A percentile compares a stretch with the other conserved stretches of the same genome.
These are phyloP conservation scores for Ophion costatus DNA, from an alignment of 2,888 invertebrate genomes.

Conservation along the genomic window DNA sequence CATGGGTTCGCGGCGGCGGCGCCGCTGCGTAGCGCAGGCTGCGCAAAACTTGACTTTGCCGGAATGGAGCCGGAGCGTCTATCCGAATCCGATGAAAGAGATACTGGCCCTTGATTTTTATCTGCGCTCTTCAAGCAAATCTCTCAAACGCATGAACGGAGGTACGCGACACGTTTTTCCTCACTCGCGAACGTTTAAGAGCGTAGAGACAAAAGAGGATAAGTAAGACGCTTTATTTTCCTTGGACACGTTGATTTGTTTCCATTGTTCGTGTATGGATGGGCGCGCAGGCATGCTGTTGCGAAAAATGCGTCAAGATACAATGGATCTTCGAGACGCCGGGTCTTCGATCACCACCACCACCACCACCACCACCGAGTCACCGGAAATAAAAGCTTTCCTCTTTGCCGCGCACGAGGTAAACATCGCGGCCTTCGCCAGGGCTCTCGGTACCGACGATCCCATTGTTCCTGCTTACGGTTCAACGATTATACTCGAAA, in stretches of 20 bases:
- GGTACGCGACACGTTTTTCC: conserved; percentile 73
- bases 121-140: conserved; percentile 79
- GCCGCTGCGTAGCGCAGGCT: conserved; percentile 62
- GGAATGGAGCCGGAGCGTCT: conserved; percentile 82
- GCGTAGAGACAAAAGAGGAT: too few relatives aligned
- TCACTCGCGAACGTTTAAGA: background rate
- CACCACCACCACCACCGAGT: conserved; percentile 42
- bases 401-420: conserved; percentile 77
- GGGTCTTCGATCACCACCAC: too few relatives aligned
- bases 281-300: conserved; percentile 72
- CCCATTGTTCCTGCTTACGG: conserved; percentile 77
- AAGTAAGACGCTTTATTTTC: too few relatives aligned
- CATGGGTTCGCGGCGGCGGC: too few relatives aligned
- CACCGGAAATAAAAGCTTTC: conserved; percentile 76
- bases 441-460: conserved; percentile 75
- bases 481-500: conserved; percentile 78
- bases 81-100: conserved; percentile 80
- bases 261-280: background rate
- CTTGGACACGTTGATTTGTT: background rate
- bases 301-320: conserved; percentile 76
- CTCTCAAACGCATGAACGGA: conserved; percentile 82
- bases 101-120: conserved; percentile 82
- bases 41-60: conserved; percentile 82
- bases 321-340: conserved; percentile 70
- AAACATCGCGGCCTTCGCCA: conserved; percentile 76